phyloP scores from a whole-genome alignment of 2,888 invertebrate species.

The Anthrax anthrax region DNA sequence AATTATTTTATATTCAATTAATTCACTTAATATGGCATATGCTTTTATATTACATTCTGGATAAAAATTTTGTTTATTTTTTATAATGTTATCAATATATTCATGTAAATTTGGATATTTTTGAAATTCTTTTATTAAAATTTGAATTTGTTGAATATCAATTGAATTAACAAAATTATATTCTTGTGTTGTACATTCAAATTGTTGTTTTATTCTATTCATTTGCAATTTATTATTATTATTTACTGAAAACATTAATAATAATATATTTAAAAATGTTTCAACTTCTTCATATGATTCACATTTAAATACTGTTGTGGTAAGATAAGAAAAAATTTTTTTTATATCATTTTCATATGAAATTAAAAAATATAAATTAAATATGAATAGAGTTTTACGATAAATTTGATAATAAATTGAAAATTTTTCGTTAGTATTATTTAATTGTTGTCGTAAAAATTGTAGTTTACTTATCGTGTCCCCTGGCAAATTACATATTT shows the following conservation, averaged over 20 bases:
- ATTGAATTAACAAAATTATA: slow-evolving; percentile 2
- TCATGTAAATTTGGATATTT: not conserved
- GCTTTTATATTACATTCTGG: slow-evolving; percentile 7
- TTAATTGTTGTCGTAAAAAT: not conserved
- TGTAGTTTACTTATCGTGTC: not conserved
- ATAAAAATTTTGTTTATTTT: not conserved
- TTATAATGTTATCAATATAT: too few relatives aligned
- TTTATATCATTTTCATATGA: not conserved
- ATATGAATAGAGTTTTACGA: slow-evolving; percentile 1
- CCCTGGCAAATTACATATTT: not conserved
- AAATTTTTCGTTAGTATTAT: not conserved
- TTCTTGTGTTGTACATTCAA: slow-evolving; percentile 2
- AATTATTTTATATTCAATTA: not conserved
- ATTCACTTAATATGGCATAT: slow-evolving; percentile 6
- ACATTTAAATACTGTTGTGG: not conserved
- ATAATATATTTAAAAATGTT: slow-evolving; percentile 4
- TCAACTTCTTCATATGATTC: slow-evolving; percentile 4
- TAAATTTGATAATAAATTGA: not conserved
- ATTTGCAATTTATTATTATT: not conserved
- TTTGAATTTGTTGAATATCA: not conserved
- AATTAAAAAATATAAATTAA: not conserved
- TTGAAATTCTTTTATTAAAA: not conserved
- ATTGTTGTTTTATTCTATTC: not conserved
- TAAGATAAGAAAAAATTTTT: not conserved
- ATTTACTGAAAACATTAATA: not conserved